A percentile compares a stretch with the other conserved stretches of the same genome.
These are phyloP conservation scores for Hirtodrosophila histrioides DNA, from an alignment of 2,888 invertebrate genomes.

Conservation along the genomic window DNA sequence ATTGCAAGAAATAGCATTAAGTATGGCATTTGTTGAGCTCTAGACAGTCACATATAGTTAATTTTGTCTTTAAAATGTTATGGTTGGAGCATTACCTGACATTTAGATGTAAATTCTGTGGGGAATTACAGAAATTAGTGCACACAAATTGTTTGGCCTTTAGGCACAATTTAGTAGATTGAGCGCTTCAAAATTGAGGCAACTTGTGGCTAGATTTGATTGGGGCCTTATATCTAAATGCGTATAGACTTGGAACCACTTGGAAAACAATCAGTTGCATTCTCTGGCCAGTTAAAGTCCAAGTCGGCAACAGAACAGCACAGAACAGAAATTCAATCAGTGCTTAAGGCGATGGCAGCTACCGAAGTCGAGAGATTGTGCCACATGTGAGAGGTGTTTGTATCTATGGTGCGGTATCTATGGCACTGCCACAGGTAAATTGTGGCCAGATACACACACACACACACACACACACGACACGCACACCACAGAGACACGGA, in stretches of 20 bases:
- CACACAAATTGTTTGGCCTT: conserved; percentile 22
- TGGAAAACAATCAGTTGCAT: no score
- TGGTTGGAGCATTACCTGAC: neutral
- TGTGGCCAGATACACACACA: conserved; percentile 21
- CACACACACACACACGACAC: conserved; percentile 3
- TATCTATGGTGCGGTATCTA: conserved; percentile 27
- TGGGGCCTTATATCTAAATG: neutral
- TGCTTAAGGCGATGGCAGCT: conserved; percentile 13
- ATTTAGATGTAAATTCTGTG: conserved; percentile 5
- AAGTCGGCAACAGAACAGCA: neutral
- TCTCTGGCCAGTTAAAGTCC: conserved; percentile 7
- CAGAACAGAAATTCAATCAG: conserved; percentile 13
- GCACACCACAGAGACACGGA: neutral
- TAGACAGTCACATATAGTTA: no score
- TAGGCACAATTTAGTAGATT: conserved; percentile 28
- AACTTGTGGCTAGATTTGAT: conserved; percentile 5
- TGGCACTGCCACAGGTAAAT: conserved; percentile 32
- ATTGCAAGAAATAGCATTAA: no score
- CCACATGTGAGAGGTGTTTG: conserved; percentile 45
- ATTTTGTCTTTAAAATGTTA: neutral
- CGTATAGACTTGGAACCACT: neutral
- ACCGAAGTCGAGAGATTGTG: conserved; percentile 16
- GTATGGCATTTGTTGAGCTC: no score
- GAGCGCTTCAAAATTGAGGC: conserved; percentile 12
- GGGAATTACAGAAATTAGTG: conserved; percentile 20